Conservation (phyloP, 2,113 vertebrate species). For the Ochotona curzoniae region DNA sequence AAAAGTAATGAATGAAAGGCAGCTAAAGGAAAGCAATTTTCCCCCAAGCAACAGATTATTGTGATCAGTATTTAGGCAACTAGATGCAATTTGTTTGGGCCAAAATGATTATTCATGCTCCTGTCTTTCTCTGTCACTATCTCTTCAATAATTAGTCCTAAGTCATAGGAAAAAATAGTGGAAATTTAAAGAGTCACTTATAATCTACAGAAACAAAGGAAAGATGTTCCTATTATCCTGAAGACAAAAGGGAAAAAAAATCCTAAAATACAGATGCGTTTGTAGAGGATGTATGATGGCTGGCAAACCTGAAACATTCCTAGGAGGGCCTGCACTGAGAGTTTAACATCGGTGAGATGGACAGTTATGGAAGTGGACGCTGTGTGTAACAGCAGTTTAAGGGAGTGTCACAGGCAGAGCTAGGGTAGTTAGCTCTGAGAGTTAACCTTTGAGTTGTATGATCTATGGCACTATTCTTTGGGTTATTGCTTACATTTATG, state of each 20-base stretch:
- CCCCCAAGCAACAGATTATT: conserved; percentile 37
- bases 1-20: conserved; percentile 4
- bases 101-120: conserved; percentile 15
- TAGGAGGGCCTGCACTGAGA: not conserved
- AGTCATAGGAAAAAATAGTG: not conserved
- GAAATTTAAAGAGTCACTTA: not conserved
- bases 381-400: not conserved
- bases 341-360: not conserved
- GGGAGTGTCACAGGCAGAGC: not conserved
- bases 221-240: not conserved
- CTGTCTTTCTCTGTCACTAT: not conserved
- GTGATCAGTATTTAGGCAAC: not conserved
- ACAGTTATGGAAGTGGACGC: not conserved
- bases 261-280: not conserved
- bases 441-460: not conserved
- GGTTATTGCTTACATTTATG: too few species aligned
- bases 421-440: not conserved
- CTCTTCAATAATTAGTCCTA: conserved; percentile 35
- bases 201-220: conserved; percentile 17
- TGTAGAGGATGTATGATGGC: not conserved
- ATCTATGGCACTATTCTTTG: not conserved
- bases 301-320: not conserved
- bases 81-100: not conserved
- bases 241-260: not conserved
- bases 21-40: conserved; percentile 18